Conservation (phyloP, 2,888 invertebrate genomes). For the Epistrophe eligans region DNA sequence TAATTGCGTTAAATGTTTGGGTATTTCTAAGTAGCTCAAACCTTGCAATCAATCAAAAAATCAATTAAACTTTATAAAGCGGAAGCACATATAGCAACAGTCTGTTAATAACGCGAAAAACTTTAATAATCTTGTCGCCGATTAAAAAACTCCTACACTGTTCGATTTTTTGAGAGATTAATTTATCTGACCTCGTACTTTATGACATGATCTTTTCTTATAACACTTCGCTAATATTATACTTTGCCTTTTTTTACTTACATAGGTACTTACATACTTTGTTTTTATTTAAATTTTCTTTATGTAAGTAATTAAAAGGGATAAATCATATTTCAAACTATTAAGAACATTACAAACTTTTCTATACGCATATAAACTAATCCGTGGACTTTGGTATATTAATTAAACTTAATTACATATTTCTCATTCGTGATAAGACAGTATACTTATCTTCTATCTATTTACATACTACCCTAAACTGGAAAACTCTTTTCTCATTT, state of each 20-base stretch:
- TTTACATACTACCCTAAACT: not conserved
- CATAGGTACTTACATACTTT: too few relatives aligned
- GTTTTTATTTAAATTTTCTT: not conserved
- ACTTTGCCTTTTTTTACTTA: not conserved
- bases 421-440: not conserved
- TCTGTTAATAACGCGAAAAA: not conserved
- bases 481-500: not conserved
- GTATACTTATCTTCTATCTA: too few relatives aligned
- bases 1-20: too few relatives aligned
- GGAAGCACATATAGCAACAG: not conserved
- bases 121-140: not conserved
- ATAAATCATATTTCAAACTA: not conserved
- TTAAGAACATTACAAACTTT: not conserved
- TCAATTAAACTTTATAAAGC: not conserved
- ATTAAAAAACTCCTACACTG: not conserved
- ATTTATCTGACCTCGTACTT: conserved; percentile 1
- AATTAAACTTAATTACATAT: conserved; percentile 6
- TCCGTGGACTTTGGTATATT: not conserved
- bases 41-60: not conserved
- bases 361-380: too few relatives aligned
- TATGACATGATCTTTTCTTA: not conserved
- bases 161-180: not conserved
- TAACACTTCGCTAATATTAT: not conserved
- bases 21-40: not conserved
- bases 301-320: not conserved